Evolutionary conservation across 2,888 invertebrate species (phyloP).

Genomic region (Archaeoteleia sp.): DNA sequence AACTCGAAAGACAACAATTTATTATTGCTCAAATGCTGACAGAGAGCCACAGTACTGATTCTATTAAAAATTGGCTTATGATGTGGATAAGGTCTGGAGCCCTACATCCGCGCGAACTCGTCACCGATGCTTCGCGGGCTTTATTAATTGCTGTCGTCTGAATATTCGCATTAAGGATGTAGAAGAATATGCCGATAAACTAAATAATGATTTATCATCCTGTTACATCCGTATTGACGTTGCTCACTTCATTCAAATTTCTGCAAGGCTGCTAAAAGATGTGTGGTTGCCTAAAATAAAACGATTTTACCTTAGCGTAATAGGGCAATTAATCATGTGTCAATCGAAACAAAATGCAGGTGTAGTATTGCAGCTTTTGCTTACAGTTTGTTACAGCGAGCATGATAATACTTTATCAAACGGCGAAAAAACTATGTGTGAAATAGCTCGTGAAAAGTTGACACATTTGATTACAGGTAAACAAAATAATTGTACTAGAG

Average conservation of each 20-base stretch:
- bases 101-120: slow-evolving; percentile 47
- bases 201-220: neutral
- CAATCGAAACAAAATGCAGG: neutral
- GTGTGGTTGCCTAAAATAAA: neutral
- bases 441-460: neutral
- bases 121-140: slow-evolving; percentile 49
- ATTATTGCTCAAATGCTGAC: slow-evolving; percentile 52
- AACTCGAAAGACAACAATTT: slow-evolving; percentile 45
- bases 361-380: neutral
- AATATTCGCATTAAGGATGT: slow-evolving; percentile 44
- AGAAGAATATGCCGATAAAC: slow-evolving; percentile 45
- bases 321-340: neutral
- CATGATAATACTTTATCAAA: neutral
- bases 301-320: slow-evolving; percentile 1
- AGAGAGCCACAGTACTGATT: slow-evolving; percentile 43
- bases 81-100: slow-evolving; percentile 46
- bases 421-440: neutral
- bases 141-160: slow-evolving; percentile 44
- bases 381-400: neutral
- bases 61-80: slow-evolving; percentile 50
- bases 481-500: too few species aligned
- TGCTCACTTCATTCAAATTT: slow-evolving; percentile 15
- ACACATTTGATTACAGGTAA: neutral
- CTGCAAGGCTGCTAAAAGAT: neutral
- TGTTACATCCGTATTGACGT: slow-evolving; percentile 27